These are phyloP conservation scores for Dioctria rufipes DNA, from an alignment of 2,888 invertebrate species.

Conservation along the genomic window DNA sequence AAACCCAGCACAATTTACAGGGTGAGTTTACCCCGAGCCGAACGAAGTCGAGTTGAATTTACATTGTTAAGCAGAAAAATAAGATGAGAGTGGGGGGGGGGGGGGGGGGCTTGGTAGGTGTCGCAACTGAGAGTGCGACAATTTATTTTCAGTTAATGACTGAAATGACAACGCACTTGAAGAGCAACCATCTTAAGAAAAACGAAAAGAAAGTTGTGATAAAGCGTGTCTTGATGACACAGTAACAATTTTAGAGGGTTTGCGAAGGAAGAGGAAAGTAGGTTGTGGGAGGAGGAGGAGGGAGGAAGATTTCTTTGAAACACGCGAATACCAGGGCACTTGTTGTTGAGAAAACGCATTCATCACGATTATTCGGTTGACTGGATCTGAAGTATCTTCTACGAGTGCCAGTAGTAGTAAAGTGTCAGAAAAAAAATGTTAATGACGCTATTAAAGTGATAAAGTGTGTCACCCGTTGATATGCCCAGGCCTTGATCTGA, in stretches of 20 bases:
- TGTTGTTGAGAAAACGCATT: constrained; percentile 45
- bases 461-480: neutral
- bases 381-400: neutral
- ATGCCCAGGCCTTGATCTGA: neutral
- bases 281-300: neutral
- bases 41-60: neutral
- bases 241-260: neutral
- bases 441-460: constrained; percentile 31
- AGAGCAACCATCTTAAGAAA: constrained; percentile 12
- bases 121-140: constrained; percentile 23
- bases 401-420: neutral
- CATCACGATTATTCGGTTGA: constrained; percentile 41
- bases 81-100: neutral
- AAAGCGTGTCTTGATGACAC: neutral
- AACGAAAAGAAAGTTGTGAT: neutral
- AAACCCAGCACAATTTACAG: neutral
- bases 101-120: neutral
- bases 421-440: constrained; percentile 11
- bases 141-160: constrained; percentile 46
- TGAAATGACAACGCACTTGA: constrained; percentile 48
- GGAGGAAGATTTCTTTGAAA: neutral
- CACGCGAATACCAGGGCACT: neutral
- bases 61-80: too few species aligned
- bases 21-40: neutral
- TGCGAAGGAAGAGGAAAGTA: neutral